A percentile compares a stretch with the other conserved stretches of the same genome.
Evolutionary conservation across 2,113 vertebrate species (phyloP).

Genomic region (Microcebus jonahi): DNA sequence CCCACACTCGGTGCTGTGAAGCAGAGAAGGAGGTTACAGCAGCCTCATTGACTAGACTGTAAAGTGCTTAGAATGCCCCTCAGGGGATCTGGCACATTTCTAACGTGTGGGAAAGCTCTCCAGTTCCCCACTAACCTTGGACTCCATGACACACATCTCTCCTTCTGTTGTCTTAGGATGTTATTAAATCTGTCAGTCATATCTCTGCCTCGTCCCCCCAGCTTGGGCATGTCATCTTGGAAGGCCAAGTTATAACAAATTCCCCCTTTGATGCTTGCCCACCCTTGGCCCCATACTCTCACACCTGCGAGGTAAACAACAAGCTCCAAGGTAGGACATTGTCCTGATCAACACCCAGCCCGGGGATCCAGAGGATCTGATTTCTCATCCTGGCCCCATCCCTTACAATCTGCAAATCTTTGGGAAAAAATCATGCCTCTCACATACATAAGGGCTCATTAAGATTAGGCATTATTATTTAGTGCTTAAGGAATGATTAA

Average conservation of each 20-base stretch:
- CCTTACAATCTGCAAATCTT: not conserved
- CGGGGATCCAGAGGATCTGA: not conserved
- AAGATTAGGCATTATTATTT: not conserved
- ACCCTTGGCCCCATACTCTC: not conserved
- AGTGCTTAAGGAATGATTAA: not conserved
- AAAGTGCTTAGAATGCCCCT: not conserved
- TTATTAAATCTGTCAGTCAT: slow-evolving; percentile 17
- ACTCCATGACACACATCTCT: not conserved
- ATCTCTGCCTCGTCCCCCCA: not conserved
- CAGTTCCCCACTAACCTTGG: not conserved
- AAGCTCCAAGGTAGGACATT: fast-evolving
- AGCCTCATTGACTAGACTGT: not conserved
- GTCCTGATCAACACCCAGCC: not conserved
- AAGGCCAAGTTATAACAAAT: not conserved
- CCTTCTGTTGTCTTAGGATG: not conserved
- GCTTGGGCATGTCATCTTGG: not conserved
- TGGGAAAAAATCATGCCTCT: not conserved
- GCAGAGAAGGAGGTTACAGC: not conserved
- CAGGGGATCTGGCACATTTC: not conserved
- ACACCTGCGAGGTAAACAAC: not conserved
- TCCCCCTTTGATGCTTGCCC: not conserved
- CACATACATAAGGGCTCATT: not conserved
- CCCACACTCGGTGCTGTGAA: not conserved
- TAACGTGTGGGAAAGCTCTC: not conserved
- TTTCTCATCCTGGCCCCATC: not conserved